phyloP scores from a whole-genome alignment of 1,140 invertebrate genomes.

The Caligus rogercresseyi region DNA sequence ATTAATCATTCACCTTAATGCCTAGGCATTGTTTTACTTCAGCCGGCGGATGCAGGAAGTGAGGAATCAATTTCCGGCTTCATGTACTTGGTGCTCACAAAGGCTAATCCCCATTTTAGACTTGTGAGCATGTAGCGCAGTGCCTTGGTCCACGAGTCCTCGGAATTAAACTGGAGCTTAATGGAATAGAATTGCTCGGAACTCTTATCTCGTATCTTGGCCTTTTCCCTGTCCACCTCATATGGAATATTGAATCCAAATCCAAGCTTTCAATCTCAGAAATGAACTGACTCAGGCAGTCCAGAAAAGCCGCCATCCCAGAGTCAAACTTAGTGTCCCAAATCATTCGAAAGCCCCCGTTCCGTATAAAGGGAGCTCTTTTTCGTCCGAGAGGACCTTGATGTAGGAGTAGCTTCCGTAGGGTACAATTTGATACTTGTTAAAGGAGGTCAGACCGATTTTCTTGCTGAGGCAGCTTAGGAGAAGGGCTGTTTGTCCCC shows the following conservation, averaged over 20 bases:
- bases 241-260: conserved; percentile 75
- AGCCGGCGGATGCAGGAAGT: no score
- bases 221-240: conserved; percentile 74
- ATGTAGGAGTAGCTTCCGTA: conserved; percentile 96
- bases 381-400: conserved; percentile 49
- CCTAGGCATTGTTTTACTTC: no score
- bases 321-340: conserved; percentile 97
- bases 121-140: conserved; percentile 97
- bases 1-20: no score
- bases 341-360: conserved; percentile 85
- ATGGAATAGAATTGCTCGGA: conserved; percentile 23
- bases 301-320: conserved; percentile 91
- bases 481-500: conserved; percentile 89
- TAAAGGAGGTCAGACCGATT: conserved; percentile 64
- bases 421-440: conserved; percentile 69
- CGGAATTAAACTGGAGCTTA: conserved; percentile 83
- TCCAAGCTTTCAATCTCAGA: conserved; percentile 42
- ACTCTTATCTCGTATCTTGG: conserved; percentile 36
- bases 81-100: conserved; percentile 41
- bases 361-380: conserved; percentile 75
- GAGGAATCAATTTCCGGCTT: neutral
- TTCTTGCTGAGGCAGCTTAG: conserved; percentile 74
- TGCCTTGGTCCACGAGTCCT: conserved; percentile 98
- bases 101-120: conserved; percentile 93
- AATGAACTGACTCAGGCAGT: conserved; percentile 79